These are phyloP conservation scores for Neodon shergylaensis DNA, from an alignment of 2,113 vertebrate genomes.

Conservation along the genomic window DNA sequence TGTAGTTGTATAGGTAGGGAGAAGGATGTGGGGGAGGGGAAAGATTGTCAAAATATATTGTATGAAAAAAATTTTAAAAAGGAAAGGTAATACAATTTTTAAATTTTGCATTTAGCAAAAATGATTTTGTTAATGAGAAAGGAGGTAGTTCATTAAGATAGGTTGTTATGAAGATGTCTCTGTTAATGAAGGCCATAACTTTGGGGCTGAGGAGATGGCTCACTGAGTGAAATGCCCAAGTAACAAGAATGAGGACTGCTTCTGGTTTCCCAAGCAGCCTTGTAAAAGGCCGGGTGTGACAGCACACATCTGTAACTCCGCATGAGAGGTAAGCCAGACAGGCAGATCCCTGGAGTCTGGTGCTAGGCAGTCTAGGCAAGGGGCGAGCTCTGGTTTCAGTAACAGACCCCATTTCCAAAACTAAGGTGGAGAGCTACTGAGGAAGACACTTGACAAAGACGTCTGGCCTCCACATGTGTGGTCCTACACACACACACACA, in stretches of 20 bases:
- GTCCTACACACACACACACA: not conserved
- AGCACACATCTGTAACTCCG: not conserved
- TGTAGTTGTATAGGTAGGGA: not conserved
- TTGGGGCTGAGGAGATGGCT: not conserved
- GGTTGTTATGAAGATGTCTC: slow-evolving; percentile 26
- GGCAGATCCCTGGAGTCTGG: not conserved
- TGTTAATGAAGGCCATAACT: not conserved
- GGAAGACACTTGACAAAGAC: not conserved
- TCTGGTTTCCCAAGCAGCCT: not conserved
- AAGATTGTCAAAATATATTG: not conserved
- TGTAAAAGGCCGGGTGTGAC: not conserved
- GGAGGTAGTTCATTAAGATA: not conserved
- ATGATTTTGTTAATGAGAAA: not conserved
- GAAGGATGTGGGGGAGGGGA: not conserved
- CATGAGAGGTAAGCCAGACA: not conserved
- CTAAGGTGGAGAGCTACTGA: not conserved
- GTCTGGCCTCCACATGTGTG: not conserved
- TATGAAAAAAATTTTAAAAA: not conserved
- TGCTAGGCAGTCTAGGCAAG: not conserved
- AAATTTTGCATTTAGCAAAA: too few species aligned
- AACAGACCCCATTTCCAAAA: not conserved
- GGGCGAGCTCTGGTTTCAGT: not conserved
- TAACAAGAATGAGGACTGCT: not conserved
- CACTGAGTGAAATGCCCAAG: not conserved
- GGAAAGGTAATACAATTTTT: not conserved